These are phyloP conservation scores for Folsomia candida DNA, from an alignment of 2,888 invertebrate species.

Conservation along the genomic window DNA sequence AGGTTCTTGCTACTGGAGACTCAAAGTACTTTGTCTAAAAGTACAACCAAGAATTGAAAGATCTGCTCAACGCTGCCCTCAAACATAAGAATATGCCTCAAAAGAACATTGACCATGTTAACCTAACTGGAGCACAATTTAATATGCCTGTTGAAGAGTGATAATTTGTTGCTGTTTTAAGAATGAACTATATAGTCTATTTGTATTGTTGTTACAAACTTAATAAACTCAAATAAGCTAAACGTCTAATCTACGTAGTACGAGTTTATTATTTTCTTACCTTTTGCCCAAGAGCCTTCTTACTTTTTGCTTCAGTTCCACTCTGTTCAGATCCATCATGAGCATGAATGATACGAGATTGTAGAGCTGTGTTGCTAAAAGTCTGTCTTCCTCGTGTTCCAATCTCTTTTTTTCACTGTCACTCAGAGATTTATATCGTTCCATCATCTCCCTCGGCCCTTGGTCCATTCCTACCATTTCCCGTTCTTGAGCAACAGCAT, in stretches of 20 bases:
- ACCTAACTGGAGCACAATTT: not conserved
- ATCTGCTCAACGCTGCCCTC: too few relatives aligned
- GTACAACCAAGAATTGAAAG: not conserved
- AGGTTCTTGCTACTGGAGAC: not conserved
- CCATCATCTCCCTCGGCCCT: slow-evolving; percentile 98
- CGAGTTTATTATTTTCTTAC: too few relatives aligned
- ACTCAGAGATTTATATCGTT: slow-evolving; percentile 85
- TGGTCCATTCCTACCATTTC: slow-evolving; percentile 99
- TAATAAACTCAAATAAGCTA: too few relatives aligned
- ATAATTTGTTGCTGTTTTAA: too few relatives aligned
- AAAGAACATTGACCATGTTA: too few relatives aligned
- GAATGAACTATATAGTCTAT: too few relatives aligned
- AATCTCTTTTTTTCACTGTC: slow-evolving; percentile 89
- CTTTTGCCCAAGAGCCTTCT: slow-evolving; percentile 92
- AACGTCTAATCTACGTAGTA: too few relatives aligned
- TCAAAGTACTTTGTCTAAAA: not conserved
- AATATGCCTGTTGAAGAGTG: slow-evolving; percentile 47
- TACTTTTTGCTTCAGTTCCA: slow-evolving; percentile 79
- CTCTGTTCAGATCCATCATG: slow-evolving; percentile 81
- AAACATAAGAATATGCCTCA: too few relatives aligned
- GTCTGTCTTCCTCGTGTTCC: slow-evolving; percentile 95
- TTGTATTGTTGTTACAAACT: too few relatives aligned
- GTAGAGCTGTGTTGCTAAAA: slow-evolving; percentile 91
- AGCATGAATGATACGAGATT: slow-evolving; percentile 95
- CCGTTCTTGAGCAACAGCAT: slow-evolving; percentile 94